Evolutionary conservation across 2,888 invertebrate species (phyloP), one percentile per base, ranked within the genome.

Genomic region (Yponomeuta sedellus): DNA sequence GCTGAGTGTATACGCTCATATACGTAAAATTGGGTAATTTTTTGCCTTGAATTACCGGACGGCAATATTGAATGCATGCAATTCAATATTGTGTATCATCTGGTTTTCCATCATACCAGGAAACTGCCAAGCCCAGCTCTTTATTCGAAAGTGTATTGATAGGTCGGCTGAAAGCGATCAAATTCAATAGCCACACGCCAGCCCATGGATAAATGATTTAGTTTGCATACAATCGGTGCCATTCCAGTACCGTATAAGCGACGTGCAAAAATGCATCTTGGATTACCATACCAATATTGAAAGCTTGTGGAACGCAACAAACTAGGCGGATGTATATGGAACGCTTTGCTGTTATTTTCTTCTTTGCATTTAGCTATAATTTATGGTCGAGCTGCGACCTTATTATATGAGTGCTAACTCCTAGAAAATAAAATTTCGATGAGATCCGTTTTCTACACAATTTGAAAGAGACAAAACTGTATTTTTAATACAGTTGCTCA

Each of bases 141-240:
- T 52, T 52, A 52, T 16, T 16, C 4, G 12, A 52, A 52, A 52
- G 44, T 52, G 44, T 16, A 52, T 52, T 16, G 44, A 52, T 10
- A 44, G 10, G 44, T 44, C 44, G 10, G 2, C 44, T 52, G 44
- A 52, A 52, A 52, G 16, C 44, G 44, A 52, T 52, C 44, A 16
- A 52, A 52, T 52, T 52, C 16, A 52, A 52, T 52, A 16, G 44
- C 44, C 44, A 52, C 44, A 16, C 44, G 44, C 44, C 16, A 12
- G 58, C 19, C 10, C 10, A 8, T 77, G 75, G 76, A 78, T 77
- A 72, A 77, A 78, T 77, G 67, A 78, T 76, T 68, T 66, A 73
- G 69, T 86, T 87, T 80, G 83, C 86, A 86, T 87, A 85, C 86
- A 86, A 86, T 86, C 73, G 79, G 69, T 28, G 10, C 44, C 44